Percentiles rank a stretch among this genome's conserved stretches.
These are phyloP conservation scores for Pseudopodoces humilis DNA, from an alignment of 2,113 vertebrate species.

Conservation along the genomic window DNA sequence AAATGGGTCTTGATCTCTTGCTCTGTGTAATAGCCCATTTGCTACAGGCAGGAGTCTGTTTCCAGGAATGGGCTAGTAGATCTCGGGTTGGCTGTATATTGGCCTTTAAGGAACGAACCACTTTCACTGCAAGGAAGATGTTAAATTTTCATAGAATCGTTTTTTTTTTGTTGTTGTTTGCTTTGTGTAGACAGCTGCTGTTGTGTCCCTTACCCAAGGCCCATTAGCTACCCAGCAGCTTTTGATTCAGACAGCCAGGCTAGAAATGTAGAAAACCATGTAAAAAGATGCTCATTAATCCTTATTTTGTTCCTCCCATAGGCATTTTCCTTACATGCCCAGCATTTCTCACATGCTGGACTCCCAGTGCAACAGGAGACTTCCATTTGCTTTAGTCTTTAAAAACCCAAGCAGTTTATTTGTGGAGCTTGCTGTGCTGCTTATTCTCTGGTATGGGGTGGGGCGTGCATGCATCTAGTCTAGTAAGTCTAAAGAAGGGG, in stretches of 20 bases:
- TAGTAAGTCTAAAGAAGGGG: background rate
- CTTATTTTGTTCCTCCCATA: slow-evolving; percentile 49
- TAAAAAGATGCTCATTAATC: slow-evolving; percentile 53
- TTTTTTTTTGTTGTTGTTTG: background rate
- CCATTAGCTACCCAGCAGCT: slow-evolving; percentile 46
- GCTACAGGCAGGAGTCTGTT: background rate
- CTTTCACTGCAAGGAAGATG: background rate
- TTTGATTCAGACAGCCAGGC: background rate
- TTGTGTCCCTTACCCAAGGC: slow-evolving; percentile 25
- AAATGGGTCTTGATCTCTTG: background rate
- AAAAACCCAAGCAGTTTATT: background rate
- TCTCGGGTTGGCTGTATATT: background rate
- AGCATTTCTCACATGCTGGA: slow-evolving; percentile 2
- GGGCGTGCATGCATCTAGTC: background rate
- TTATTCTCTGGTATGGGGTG: background rate
- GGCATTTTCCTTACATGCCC: slow-evolving; percentile 25
- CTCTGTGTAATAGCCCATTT: background rate
- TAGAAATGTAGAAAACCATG: slow-evolving; percentile 27
- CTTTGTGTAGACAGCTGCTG: slow-evolving; percentile 20
- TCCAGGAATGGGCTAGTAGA: background rate
- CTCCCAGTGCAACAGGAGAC: background rate
- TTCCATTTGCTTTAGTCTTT: slow-evolving; percentile 30
- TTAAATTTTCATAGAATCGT: background rate
- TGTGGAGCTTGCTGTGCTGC: background rate
- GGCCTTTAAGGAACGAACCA: background rate